Conservation (phyloP, 1,140 invertebrate genomes). For the Macrosteles quadrilineatus region DNA sequence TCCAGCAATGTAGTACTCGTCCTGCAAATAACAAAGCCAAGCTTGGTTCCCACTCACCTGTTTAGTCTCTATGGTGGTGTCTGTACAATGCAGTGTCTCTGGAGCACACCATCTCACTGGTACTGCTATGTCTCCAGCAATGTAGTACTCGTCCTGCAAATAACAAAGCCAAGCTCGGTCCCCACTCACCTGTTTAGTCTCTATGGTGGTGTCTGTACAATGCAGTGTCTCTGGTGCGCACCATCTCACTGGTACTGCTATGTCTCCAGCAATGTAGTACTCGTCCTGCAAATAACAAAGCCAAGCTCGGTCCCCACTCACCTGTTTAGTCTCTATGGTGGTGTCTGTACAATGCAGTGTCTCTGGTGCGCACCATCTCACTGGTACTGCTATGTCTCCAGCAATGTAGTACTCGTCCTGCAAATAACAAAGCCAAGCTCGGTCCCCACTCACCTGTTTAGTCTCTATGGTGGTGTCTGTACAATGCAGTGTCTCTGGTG, state of each 20-base stretch:
- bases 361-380: slow-evolving; percentile 78
- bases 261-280: slow-evolving; percentile 68
- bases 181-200: slow-evolving; percentile 65
- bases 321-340: slow-evolving; percentile 65
- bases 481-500: slow-evolving; percentile 68
- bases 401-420: slow-evolving; percentile 72
- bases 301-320: no score
- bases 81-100: slow-evolving; percentile 66
- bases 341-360: slow-evolving; percentile 65
- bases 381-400: slow-evolving; percentile 66
- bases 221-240: slow-evolving; percentile 71
- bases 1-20: slow-evolving; percentile 70
- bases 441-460: no score
- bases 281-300: slow-evolving; percentile 60
- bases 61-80: slow-evolving; percentile 67
- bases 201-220: slow-evolving; percentile 67
- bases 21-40: slow-evolving; percentile 53
- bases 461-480: slow-evolving; percentile 70
- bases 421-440: no score
- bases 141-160: slow-evolving; percentile 69
- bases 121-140: slow-evolving; percentile 64
- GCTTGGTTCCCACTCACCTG: no score
- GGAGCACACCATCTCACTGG: slow-evolving; percentile 78
- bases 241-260: slow-evolving; percentile 73
- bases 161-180: no score